phyloP scores from a whole-genome alignment of 1,140 invertebrate genomes.

The Chrysomallon squamiferum region DNA sequence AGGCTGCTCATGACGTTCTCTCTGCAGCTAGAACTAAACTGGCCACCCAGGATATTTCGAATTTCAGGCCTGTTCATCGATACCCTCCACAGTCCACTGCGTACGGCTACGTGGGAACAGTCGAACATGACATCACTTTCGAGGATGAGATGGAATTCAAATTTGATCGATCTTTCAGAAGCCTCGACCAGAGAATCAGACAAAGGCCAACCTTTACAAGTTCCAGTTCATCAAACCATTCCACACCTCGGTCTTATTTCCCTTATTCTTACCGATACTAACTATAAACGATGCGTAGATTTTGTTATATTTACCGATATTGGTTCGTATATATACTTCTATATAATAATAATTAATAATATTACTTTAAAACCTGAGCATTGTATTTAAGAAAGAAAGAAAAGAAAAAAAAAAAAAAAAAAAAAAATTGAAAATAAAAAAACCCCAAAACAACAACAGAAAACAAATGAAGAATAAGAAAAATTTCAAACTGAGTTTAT shows the following conservation, averaged over 20 bases:
- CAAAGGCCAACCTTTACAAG: neutral
- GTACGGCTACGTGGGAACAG: conserved; percentile 1
- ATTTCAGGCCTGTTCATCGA: conserved; percentile 26
- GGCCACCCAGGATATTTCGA: conserved; percentile 27
- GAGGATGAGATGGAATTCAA: conserved; percentile 42
- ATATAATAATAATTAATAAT: no score
- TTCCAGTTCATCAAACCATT: neutral
- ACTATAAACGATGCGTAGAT: no score
- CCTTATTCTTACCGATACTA: conserved; percentile 18
- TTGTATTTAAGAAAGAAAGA: no score
- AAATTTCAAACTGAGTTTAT: no score
- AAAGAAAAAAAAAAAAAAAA: no score
- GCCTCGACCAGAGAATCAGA: conserved; percentile 29
- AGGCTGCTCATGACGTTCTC: conserved; percentile 34
- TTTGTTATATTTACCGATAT: no score
- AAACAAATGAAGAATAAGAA: no score
- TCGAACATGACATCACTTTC: conserved; percentile 35
- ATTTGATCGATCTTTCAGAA: conserved; percentile 42
- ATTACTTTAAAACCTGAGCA: no score
- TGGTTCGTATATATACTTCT: no score
- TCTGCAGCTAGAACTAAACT: conserved; percentile 43
- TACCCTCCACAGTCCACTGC: conserved; percentile 4
- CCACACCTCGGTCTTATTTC: conserved; percentile 19
- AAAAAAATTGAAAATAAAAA: no score
- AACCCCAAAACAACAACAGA: no score